Evolutionary conservation across 2,797 vertebrate species (phyloP).

Genomic region (Mormyrops attenuatus): DNA sequence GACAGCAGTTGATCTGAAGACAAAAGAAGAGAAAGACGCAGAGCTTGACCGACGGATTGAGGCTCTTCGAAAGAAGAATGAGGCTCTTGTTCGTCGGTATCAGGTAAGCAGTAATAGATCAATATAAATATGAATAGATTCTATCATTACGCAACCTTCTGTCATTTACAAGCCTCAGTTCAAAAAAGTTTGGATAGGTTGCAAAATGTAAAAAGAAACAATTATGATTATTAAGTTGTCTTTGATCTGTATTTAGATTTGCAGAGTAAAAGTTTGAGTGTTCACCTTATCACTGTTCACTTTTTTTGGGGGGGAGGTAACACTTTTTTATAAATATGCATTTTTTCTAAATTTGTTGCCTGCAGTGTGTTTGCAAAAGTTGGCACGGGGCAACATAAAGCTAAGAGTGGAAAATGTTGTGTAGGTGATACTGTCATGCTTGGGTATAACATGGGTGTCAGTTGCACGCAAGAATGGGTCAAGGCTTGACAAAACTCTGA

Average conservation of each 20-base stretch:
- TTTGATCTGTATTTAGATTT: neutral
- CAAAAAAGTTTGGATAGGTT: neutral
- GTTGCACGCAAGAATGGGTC: neutral
- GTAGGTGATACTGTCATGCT: neutral
- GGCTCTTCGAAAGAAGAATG: conserved; percentile 84
- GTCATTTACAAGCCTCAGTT: neutral
- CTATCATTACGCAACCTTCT: neutral
- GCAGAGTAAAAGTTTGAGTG: neutral
- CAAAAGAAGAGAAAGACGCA: conserved; percentile 86
- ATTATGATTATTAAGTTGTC: neutral
- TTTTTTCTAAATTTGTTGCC: neutral
- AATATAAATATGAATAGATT: neutral
- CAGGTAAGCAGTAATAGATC: conserved; percentile 58
- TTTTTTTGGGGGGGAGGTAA: no score
- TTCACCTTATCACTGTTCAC: neutral
- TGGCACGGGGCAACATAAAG: neutral
- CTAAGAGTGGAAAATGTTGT: neutral
- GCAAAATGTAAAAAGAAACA: neutral
- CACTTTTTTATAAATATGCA: neutral
- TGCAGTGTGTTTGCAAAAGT: neutral
- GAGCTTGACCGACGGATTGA: conserved; percentile 83
- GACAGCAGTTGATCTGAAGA: conserved; percentile 71
- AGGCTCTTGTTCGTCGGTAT: conserved; percentile 80
- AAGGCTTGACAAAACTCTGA: neutral
- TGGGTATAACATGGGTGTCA: neutral